Percentiles rank a stretch among this genome's conserved stretches.
Evolutionary conservation across 2,888 invertebrate genomes (phyloP).

Genomic region (Chrysolina haemoptera): DNA sequence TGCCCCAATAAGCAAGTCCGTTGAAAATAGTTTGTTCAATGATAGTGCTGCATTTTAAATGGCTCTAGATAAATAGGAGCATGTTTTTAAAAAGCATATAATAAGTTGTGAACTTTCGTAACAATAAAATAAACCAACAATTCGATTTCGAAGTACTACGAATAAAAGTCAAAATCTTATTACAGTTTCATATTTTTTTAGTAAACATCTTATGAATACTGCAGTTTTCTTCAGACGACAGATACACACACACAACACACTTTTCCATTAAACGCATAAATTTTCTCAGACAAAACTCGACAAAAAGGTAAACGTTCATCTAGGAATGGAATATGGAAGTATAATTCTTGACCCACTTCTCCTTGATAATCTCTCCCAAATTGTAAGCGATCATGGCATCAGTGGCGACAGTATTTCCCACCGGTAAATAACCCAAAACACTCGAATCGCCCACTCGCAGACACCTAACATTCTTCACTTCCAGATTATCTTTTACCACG

Average conservation of each 20-base stretch:
- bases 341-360: constrained; percentile 56
- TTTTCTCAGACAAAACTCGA: background rate
- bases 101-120: too few relatives aligned
- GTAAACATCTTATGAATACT: too few relatives aligned
- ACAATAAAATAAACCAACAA: too few relatives aligned
- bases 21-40: too few relatives aligned
- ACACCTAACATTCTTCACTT: constrained; percentile 66
- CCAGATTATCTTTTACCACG: constrained; percentile 68
- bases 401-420: constrained; percentile 71
- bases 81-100: too few relatives aligned
- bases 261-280: background rate
- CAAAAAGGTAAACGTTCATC: background rate
- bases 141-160: too few relatives aligned
- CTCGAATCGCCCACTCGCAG: constrained; percentile 71
- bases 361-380: constrained; percentile 69
- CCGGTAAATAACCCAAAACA: constrained; percentile 63
- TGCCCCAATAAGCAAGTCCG: too few relatives aligned
- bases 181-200: too few relatives aligned
- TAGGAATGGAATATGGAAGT: constrained; percentile 32
- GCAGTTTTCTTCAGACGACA: too few relatives aligned
- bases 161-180: too few relatives aligned
- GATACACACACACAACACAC: background rate
- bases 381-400: constrained; percentile 74
- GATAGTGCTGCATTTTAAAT: too few relatives aligned
- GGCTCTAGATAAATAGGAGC: too few relatives aligned